phyloP scores from a whole-genome alignment of 1,140 invertebrate species.

The Procambarus virginalis region DNA sequence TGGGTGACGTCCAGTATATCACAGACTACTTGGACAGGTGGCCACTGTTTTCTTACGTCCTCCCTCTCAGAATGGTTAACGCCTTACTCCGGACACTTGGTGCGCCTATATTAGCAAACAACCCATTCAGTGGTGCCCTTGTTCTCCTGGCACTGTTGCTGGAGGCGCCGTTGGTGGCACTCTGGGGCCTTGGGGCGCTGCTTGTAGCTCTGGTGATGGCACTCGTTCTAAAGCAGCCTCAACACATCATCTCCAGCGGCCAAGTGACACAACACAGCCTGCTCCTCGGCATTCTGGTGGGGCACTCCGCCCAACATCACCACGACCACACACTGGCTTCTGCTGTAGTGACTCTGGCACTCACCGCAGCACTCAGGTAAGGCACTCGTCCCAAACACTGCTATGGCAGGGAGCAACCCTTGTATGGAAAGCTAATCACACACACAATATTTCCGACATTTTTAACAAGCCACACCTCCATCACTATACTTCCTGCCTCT shows the following conservation, averaged over 20 bases:
- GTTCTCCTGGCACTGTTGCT: conserved; percentile 30
- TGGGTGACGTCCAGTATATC: conserved; percentile 47
- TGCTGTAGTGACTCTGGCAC: conserved; percentile 3
- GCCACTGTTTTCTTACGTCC: conserved; percentile 31
- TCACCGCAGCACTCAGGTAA: conserved; percentile 42
- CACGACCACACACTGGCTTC: background rate
- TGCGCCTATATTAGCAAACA: conserved; percentile 43
- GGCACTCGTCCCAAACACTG: too few species aligned
- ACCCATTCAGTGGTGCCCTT: conserved; percentile 47
- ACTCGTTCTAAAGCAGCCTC: conserved; percentile 31
- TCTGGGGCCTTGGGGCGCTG: conserved; percentile 22
- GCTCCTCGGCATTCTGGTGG: conserved; percentile 33
- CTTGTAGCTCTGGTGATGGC: conserved; percentile 15
- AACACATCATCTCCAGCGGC: conserved; percentile 47
- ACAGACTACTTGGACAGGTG: conserved; percentile 47
- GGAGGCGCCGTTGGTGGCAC: conserved; percentile 6
- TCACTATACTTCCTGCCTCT: too few species aligned
- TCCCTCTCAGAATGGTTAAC: conserved; percentile 41
- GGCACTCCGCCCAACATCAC: background rate
- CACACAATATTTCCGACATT: too few species aligned
- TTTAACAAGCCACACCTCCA: too few species aligned
- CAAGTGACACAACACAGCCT: conserved; percentile 52
- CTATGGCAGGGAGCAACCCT: background rate
- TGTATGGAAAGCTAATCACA: background rate
- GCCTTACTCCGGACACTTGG: conserved; percentile 45